These are phyloP conservation scores for Celastrina argiolus DNA, from an alignment of 2,888 invertebrate genomes.

Conservation along the genomic window DNA sequence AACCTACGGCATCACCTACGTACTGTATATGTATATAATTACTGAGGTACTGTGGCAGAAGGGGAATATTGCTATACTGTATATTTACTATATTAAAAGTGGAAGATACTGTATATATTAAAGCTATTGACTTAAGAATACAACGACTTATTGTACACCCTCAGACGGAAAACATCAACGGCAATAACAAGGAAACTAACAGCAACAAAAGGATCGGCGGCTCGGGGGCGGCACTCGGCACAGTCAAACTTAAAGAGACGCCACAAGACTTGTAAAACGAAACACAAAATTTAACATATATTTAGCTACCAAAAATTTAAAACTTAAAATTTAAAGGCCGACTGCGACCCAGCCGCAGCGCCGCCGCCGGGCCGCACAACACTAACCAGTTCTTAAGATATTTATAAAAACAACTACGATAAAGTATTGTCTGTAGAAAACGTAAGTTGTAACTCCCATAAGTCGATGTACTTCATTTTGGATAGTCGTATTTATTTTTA, in stretches of 20 bases:
- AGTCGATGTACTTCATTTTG: constrained; percentile 39
- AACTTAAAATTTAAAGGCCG: background rate
- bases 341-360: background rate
- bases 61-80: constrained; percentile 70
- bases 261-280: background rate
- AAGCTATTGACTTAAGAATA: constrained; percentile 70
- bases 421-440: constrained; percentile 36
- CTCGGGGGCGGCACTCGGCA: background rate
- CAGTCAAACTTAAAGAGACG: background rate
- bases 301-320: background rate
- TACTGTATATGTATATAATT: constrained; percentile 50
- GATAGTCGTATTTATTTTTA: constrained; percentile 59
- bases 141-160: constrained; percentile 51
- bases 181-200: constrained; percentile 37
- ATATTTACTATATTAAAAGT: constrained; percentile 54
- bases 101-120: constrained; percentile 76
- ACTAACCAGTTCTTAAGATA: constrained; percentile 23
- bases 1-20: constrained; percentile 34
- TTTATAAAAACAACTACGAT: constrained; percentile 36
- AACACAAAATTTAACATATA: background rate
- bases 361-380: background rate
- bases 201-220: constrained; percentile 27
- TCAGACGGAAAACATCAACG: constrained; percentile 40
- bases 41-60: constrained; percentile 73
- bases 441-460: constrained; percentile 33